These are phyloP conservation scores for Borostomias antarcticus DNA, from an alignment of 2,797 vertebrate species.

Conservation along the genomic window DNA sequence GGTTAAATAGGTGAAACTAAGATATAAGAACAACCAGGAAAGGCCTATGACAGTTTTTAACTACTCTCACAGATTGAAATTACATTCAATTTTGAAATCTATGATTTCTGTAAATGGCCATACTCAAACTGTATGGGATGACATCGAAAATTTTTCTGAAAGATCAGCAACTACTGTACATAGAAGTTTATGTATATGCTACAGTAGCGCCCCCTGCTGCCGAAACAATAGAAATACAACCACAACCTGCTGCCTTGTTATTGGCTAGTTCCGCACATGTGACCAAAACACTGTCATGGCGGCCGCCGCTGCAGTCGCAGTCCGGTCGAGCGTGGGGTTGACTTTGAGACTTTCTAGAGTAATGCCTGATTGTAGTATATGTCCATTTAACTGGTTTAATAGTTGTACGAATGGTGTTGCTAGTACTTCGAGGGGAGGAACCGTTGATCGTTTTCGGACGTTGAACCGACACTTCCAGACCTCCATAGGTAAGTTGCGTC, in stretches of 20 bases:
- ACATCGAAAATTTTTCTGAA: too few relatives aligned
- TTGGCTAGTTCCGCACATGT: constrained; percentile 60
- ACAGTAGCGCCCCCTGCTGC: constrained; percentile 54
- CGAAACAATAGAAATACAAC: neutral
- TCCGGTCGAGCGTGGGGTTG: constrained; percentile 69
- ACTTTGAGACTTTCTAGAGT: constrained; percentile 70
- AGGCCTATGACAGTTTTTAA: neutral
- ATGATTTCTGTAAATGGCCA: too few relatives aligned
- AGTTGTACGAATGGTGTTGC: constrained; percentile 33
- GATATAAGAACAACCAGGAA: too few relatives aligned
- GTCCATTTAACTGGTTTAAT: constrained; percentile 59
- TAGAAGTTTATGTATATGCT: neutral
- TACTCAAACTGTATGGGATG: too few relatives aligned
- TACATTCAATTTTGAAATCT: too few relatives aligned
- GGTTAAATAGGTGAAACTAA: neutral
- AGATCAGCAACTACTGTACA: too few relatives aligned
- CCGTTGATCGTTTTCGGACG: constrained; percentile 51
- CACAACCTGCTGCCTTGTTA: constrained; percentile 20
- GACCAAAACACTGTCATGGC: constrained; percentile 78
- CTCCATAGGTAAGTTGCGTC: constrained; percentile 59
- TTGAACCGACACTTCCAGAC: constrained; percentile 72
- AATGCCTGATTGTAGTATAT: constrained; percentile 61
- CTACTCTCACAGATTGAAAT: neutral
- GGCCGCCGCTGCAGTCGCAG: constrained; percentile 67
- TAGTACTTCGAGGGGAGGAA: constrained; percentile 16